These are phyloP conservation scores for Sciurus carolinensis DNA, from an alignment of 2,797 vertebrate species.

Conservation along the genomic window DNA sequence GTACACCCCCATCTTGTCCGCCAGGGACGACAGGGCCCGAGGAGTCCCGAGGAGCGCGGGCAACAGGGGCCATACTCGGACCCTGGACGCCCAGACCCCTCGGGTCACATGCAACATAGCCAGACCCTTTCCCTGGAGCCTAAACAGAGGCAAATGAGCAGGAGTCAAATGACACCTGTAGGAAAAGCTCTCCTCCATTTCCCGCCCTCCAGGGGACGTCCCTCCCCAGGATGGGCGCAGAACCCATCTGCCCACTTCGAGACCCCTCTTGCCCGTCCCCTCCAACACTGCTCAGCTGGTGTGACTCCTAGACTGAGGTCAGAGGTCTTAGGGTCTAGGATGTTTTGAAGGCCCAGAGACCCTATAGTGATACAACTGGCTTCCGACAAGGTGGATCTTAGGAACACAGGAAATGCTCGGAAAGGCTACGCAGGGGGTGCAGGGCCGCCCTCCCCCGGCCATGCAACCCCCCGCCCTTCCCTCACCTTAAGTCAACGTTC, in stretches of 20 bases:
- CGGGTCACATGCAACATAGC: constrained; percentile 83
- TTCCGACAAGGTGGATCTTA: not conserved
- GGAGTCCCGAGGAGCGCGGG: constrained; percentile 70
- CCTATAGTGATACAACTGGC: not conserved
- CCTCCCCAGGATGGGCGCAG: not conserved
- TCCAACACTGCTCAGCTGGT: not conserved
- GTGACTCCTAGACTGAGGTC: not conserved
- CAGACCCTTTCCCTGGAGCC: constrained; percentile 69
- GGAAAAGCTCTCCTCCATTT: not conserved
- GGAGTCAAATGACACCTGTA: constrained; percentile 39
- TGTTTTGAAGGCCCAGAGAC: not conserved
- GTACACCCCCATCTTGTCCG: constrained; percentile 86
- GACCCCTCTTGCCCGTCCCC: not conserved
- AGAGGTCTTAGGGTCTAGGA: constrained; percentile 6
- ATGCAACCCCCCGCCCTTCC: constrained; percentile 67
- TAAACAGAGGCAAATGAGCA: constrained; percentile 66
- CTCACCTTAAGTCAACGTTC: constrained; percentile 85
- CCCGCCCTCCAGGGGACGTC: not conserved
- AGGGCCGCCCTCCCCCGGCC: constrained; percentile 65
- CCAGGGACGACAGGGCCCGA: constrained; percentile 83
- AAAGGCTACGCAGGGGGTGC: constrained; percentile 5
- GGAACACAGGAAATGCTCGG: not conserved
- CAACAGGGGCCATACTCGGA: constrained; percentile 67
- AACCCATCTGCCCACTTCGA: not conserved
- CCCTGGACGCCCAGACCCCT: constrained; percentile 72